Conservation (phyloP, 2,888 invertebrate genomes). For the Lamproptera curius region DNA sequence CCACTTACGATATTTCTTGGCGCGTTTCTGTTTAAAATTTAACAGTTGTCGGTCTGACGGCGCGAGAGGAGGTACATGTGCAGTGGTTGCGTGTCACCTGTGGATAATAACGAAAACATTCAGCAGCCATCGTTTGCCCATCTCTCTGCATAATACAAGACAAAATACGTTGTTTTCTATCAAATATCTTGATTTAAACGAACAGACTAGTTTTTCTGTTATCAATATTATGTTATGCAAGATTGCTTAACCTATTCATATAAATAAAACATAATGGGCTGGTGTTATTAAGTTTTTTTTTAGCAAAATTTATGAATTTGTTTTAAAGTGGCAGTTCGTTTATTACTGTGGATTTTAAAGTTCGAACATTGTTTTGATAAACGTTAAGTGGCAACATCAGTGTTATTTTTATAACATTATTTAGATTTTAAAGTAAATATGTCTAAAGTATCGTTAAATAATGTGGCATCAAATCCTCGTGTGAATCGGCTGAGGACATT, state of each 20-base stretch:
- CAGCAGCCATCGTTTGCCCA: conserved; percentile 26
- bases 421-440: conserved; percentile 42
- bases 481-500: conserved; percentile 66
- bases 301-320: conserved; percentile 50
- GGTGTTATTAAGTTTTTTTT: conserved; percentile 45
- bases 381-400: conserved; percentile 43
- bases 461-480: conserved; percentile 70
- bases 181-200: conserved; percentile 2
- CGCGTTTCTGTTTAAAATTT: conserved; percentile 42
- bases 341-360: conserved; percentile 38
- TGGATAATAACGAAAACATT: conserved; percentile 56
- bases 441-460: conserved; percentile 71
- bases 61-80: conserved; percentile 43
- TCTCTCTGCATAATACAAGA: conserved; percentile 28
- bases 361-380: conserved; percentile 25
- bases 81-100: conserved; percentile 27
- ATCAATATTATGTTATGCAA: no score
- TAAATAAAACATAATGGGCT: conserved; percentile 37
- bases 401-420: conserved; percentile 41
- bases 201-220: conserved; percentile 8
- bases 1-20: conserved; percentile 32
- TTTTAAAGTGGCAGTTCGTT: conserved; percentile 48
- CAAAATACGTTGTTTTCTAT: conserved; percentile 23
- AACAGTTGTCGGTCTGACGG: conserved; percentile 63
- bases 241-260: conserved; percentile 14